A percentile compares a stretch with the other conserved stretches of the same genome.
Conservation (phyloP, 2,113 vertebrate genomes). For the Anser cygnoides region DNA sequence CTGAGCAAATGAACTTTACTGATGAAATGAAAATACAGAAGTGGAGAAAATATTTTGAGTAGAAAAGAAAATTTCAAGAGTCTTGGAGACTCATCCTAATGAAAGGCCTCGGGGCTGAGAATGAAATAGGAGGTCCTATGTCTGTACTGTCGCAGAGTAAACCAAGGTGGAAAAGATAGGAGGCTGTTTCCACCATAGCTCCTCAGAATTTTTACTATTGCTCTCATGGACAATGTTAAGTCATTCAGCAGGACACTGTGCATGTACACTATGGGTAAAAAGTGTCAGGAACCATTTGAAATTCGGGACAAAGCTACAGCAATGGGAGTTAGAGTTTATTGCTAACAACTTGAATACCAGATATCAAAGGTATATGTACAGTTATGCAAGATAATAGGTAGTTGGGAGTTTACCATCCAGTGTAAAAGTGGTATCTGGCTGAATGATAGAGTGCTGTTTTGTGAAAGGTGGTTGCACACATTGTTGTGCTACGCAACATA, state of each 20-base stretch:
- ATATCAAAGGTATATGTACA: background rate
- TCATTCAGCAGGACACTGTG: background rate
- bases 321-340: background rate
- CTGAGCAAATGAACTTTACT: background rate
- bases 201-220: background rate
- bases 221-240: background rate
- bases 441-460: background rate
- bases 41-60: background rate
- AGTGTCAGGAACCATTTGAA: background rate
- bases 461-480: conserved; percentile 16
- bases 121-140: background rate
- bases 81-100: background rate
- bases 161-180: rapidly evolving
- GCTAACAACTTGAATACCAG: background rate
- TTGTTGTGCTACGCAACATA: background rate
- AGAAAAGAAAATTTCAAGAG: background rate
- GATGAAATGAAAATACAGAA: background rate
- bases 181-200: background rate
- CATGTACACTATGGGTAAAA: background rate
- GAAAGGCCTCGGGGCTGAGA: background rate
- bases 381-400: background rate
- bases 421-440: background rate
- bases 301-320: background rate
- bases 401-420: background rate
- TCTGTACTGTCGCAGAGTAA: background rate